Base-by-base conservation (phyloP, 1,140 invertebrate genomes). In the Drosophila melanica region DNA sequence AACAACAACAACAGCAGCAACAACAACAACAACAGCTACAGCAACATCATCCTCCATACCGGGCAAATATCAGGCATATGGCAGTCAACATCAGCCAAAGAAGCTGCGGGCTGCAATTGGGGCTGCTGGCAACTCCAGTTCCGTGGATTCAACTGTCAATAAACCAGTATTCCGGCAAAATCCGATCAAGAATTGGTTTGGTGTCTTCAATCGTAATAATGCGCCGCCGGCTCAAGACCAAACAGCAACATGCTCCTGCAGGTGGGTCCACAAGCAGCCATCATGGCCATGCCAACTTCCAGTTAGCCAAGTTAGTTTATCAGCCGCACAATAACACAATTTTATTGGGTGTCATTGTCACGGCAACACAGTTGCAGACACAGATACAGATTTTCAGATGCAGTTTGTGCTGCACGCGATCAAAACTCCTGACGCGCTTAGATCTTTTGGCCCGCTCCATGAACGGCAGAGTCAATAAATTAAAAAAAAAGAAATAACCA, bases 181-280 rank as follows among this genome's bases (percentile, higher is more conserved):
- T 91, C 90, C 90, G 71, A 91, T 91, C 87, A 91, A 91, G 81
- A 91, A 91, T 91, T 91, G 90, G 90, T 90, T 91, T 77, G 86
- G 86, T 58, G 66, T 76, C 69, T 91, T 90, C 68, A 91, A 91
- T 90, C 82, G 90, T 48, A 91, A 91, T 77, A 89, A 91, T 79
- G 80, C 90, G 75, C 85, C 82, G 54, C 60, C 79, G 58, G 81
- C 90, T 60, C 90, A 90, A 63, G 84, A 90, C 67, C 76, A 90
- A 84, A 81, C 81, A 35, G 65, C 79, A 57, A 91, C 90, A 71
- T 91, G 90, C 74, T 87, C 85, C 70, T 91, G 90, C 90, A 91
- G 90, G 90, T 91, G 69, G 86, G 79, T 66, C 23, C 45, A 50
- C 47, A 47, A 39, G 44, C 55, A 74, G 72, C 79, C 77, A 79